phyloP scores from a whole-genome alignment of 1,140 invertebrate genomes.

The Psilanteris sp. region DNA sequence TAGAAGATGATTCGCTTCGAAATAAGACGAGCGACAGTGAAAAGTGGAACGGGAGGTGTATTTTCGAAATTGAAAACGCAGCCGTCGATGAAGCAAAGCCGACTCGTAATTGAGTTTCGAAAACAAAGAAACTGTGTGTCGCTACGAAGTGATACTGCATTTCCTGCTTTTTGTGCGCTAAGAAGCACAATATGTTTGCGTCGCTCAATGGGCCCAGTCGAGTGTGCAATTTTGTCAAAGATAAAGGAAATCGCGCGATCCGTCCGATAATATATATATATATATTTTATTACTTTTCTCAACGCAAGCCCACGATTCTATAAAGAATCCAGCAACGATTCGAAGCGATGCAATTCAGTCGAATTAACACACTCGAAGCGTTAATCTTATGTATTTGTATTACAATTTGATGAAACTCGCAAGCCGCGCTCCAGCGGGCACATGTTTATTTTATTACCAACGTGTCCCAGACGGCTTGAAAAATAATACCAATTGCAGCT shows the following conservation, averaged over 20 bases:
- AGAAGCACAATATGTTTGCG: constrained; percentile 30
- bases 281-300: too few species aligned
- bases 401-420: too few species aligned
- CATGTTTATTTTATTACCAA: too few species aligned
- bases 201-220: constrained; percentile 23
- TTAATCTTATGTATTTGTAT: too few species aligned
- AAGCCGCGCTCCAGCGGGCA: too few species aligned
- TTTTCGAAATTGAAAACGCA: constrained; percentile 38
- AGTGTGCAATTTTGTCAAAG: constrained; percentile 30
- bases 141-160: constrained; percentile 15
- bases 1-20: constrained; percentile 3
- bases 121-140: constrained; percentile 20
- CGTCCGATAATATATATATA: background rate
- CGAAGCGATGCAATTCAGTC: too few species aligned
- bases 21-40: constrained; percentile 11
- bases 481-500: too few species aligned
- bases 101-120: constrained; percentile 20
- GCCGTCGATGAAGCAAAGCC: constrained; percentile 4
- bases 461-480: too few species aligned
- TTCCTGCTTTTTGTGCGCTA: constrained; percentile 31
- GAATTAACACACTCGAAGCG: too few species aligned
- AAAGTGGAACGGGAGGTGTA: constrained; percentile 32
- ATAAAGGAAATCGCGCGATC: constrained; percentile 28
- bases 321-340: too few species aligned
- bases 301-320: too few species aligned